A percentile compares a stretch with the other conserved stretches of the same genome.
Evolutionary conservation across 2,888 invertebrate species (phyloP).

Genomic region (Tortrix viridana): DNA sequence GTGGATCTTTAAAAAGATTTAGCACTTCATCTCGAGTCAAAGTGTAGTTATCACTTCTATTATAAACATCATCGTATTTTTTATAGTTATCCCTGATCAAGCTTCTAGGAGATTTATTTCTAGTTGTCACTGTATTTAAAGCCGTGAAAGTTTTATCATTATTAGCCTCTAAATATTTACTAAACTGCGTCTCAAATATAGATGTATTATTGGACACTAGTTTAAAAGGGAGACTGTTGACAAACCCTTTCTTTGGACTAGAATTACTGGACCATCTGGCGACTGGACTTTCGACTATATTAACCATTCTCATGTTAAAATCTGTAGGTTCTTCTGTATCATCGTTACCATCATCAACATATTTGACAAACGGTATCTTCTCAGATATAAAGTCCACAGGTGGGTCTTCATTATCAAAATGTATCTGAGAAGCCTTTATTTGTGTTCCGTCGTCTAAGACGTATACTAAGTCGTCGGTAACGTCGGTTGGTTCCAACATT

Average conservation of each 20-base stretch:
- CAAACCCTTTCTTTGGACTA: slow-evolving; percentile 66
- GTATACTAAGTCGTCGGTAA: slow-evolving; percentile 62
- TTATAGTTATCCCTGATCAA: slow-evolving; percentile 57
- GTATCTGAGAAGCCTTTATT: slow-evolving; percentile 77
- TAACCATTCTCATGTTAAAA: slow-evolving; percentile 54
- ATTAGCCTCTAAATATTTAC: slow-evolving; percentile 66
- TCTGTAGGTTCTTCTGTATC: slow-evolving; percentile 48
- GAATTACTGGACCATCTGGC: slow-evolving; percentile 55
- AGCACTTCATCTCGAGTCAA: slow-evolving; percentile 72
- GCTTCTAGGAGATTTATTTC: slow-evolving; percentile 66
- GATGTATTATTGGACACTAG: slow-evolving; percentile 67
- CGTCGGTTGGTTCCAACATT: slow-evolving; percentile 50
- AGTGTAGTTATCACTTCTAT: slow-evolving; percentile 57
- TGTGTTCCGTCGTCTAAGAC: slow-evolving; percentile 77
- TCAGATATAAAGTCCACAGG: slow-evolving; percentile 67
- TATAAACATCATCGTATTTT: slow-evolving; percentile 50
- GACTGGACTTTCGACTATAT: slow-evolving; percentile 70
- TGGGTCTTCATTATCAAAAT: slow-evolving; percentile 77
- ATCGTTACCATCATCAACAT: slow-evolving; percentile 54
- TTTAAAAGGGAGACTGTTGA: slow-evolving; percentile 72
- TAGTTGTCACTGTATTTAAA: slow-evolving; percentile 55
- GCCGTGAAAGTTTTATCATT: slow-evolving; percentile 61
- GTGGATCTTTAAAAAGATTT: slow-evolving; percentile 78
- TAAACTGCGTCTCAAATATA: slow-evolving; percentile 72
- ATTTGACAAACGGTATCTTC: slow-evolving; percentile 71